Evolutionary conservation across 2,797 vertebrate species (phyloP).

Genomic region (Brotula barbata): DNA sequence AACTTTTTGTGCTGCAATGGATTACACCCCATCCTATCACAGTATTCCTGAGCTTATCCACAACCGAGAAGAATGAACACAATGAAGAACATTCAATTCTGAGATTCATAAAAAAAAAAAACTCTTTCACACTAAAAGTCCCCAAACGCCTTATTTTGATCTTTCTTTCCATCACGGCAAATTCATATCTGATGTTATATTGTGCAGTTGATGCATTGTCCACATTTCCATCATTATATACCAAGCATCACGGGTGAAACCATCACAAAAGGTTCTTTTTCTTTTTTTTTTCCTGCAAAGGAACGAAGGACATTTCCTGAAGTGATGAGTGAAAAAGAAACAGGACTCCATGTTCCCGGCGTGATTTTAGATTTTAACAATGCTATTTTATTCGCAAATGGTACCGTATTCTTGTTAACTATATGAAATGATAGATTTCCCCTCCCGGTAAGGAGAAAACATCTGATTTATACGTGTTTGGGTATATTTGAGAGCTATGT

Average conservation of each 20-base stretch:
- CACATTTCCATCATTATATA: conserved; percentile 6
- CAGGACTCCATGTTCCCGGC: not conserved
- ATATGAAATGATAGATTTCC: not conserved
- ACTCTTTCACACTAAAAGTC: conserved; percentile 10
- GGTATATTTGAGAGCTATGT: not conserved
- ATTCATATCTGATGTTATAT: conserved; percentile 11
- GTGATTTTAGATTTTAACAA: not conserved
- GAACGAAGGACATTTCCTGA: not conserved
- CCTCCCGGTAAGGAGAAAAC: not conserved
- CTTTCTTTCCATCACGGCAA: conserved; percentile 4
- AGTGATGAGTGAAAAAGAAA: not conserved
- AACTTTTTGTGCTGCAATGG: conserved; percentile 31
- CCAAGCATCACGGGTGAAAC: not conserved
- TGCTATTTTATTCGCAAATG: not conserved
- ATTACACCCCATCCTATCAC: conserved; percentile 21
- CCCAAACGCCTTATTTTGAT: conserved; percentile 20
- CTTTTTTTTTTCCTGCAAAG: not conserved
- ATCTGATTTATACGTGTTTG: not conserved
- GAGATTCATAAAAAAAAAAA: conserved; percentile 13
- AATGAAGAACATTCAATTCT: conserved; percentile 7
- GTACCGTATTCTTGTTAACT: no score
- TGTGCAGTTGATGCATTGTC: conserved; percentile 3
- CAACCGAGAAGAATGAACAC: not conserved
- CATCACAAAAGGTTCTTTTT: not conserved
- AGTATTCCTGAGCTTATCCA: conserved; percentile 7